Evolutionary conservation across 2,113 vertebrate species (phyloP), one percentile per base, ranked within the genome.

Genomic region (Electrona antarctica): DNA sequence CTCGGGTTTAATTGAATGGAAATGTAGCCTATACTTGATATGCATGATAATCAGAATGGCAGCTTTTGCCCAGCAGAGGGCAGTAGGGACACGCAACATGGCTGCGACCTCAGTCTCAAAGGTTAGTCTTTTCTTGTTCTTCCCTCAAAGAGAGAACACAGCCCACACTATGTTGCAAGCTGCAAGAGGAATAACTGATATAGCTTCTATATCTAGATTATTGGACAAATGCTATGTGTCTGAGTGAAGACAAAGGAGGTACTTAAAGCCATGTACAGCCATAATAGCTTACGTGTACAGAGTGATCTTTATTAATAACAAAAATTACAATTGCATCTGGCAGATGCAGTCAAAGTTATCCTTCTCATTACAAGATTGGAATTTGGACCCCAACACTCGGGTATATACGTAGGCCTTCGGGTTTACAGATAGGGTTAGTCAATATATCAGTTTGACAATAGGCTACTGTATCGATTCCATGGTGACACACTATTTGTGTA

Each of bases 11-110:
- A 83, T 59, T 82, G 41, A 80, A 74, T 10, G 28, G 14, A 80
- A 81, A 70, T 52, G 33, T 48, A 59, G 33, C 5, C 33, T 41
- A 33, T 33, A 33, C 51, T 29, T 45, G 79, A n/a, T n/a, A 47
- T 61, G 15, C 58, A 21, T 47, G 15, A 60, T 45, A 33, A 15
- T 13, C 13, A 14, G 1, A 9, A 12, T 28, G 13, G 2, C 47
- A 0, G 0, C 1, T 1, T 0, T 8, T 29, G 0, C 56, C 86
- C 91, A 81, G 69, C 74, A 90, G 90, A 79, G 80, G 84, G 85
- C 88, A 91, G 89, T 83, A 89, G 61, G 85, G 80, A 10, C 67
- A 60, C 80, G 61, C 46, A 47, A 70, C 60, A 76, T 15, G 58
- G 51, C 5, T n/a, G 21, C 21, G 3, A 6, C 3, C 0, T 3